Conservation (phyloP, 2,888 invertebrate genomes). For the Drosophila lutescens region DNA sequence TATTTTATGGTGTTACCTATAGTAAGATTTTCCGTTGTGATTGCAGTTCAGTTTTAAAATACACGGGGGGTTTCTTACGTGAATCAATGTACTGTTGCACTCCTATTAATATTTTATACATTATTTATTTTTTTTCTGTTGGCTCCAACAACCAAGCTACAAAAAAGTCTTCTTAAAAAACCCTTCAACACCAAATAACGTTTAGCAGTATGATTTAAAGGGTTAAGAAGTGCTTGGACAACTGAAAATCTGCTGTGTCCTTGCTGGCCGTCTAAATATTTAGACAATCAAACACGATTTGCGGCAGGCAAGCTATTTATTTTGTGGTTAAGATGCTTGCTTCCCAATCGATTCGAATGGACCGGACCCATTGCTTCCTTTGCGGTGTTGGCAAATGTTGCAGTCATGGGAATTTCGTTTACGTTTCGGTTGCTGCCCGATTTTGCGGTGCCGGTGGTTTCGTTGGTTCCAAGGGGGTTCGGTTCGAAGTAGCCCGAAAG, state of each 20-base stretch:
- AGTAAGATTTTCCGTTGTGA: no score
- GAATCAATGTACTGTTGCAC: no score
- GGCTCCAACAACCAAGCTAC: no score
- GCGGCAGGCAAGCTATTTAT: slow-evolving; percentile 56
- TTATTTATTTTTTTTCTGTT: no score
- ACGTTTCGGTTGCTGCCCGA: slow-evolving; percentile 39
- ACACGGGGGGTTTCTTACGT: no score
- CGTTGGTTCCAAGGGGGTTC: not conserved
- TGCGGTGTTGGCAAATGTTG: slow-evolving; percentile 48
- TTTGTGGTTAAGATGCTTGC: slow-evolving; percentile 56
- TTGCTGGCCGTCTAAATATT: slow-evolving; percentile 55
- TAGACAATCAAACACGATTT: slow-evolving; percentile 72
- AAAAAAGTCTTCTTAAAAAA: no score
- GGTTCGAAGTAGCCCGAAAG: slow-evolving; percentile 8
- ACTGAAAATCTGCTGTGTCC: slow-evolving; percentile 9
- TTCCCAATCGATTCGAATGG: slow-evolving; percentile 48
- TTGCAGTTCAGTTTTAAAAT: no score
- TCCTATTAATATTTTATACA: no score
- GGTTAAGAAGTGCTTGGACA: not conserved
- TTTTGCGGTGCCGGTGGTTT: slow-evolving; percentile 51
- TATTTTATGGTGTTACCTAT: no score
- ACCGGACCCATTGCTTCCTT: slow-evolving; percentile 35
- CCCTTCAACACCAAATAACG: no score
- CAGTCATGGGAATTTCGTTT: slow-evolving; percentile 47
- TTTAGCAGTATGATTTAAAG: not conserved